Base-by-base conservation (phyloP, 2,888 invertebrate genomes). In the Dyspetes luteomarginatus region DNA sequence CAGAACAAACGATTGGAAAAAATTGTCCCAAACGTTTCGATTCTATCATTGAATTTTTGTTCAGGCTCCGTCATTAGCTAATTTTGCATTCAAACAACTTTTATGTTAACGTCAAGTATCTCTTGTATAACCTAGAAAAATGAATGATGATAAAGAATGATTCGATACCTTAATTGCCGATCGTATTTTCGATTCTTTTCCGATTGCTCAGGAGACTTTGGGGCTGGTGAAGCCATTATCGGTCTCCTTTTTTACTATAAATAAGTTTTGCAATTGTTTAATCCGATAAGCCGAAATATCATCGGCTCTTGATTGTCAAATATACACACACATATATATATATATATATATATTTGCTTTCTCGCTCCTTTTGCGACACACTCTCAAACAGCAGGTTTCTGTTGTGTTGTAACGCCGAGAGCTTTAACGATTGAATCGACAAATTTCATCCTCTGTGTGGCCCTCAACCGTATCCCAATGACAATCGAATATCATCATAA, bases 121-220 rank as follows among this genome's bases (percentile, higher is more conserved):
- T 45, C n/a, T 9, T 19, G 7, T 19, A 60, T 60, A 60, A 60
- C 60, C 60, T 60, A 17, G 24, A 52, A 41, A 30, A 60, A 30
- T n/a, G 2, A 58, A 28, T 0, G 56, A 67, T 50, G 45, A 28
- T 60, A 22, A n/a, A n/a, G 1, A 9, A 0, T 45, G 22, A 62
- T 19, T 69, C 4, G 50, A 36, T 88, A 92, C 92, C 92, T 90
- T 80, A 97, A 93, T 92, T 97, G 97, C 87, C 97, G 94, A 92
- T 97, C 97, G 89, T 97, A 97, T 93, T 96, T 96, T 90, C 95
- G 95, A 83, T 93, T 95, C 91, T 95, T 96, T 88, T 96, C 96
- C 83, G 94, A 95, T 89, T 95, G 95, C 88, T 95, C 95, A 7
- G 95, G 95, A n/a, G 95, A 95, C 90, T 95, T 95, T 4, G 95